Conservation (phyloP, 2,888 invertebrate species). For the Zhuqinia jingwanae region DNA sequence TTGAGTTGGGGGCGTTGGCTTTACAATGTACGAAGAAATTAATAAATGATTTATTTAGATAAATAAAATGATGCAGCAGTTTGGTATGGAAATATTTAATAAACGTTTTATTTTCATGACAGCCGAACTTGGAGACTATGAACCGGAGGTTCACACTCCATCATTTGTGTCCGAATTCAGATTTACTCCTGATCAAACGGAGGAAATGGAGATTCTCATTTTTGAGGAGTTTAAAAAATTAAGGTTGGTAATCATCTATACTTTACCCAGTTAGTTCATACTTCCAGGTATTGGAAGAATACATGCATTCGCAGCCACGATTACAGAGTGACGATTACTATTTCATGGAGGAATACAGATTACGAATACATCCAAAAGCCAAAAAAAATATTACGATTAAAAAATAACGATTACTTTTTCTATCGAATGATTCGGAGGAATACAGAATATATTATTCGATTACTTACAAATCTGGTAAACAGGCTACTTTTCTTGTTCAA, state of each 20-base stretch:
- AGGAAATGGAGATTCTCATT: slow-evolving; percentile 97
- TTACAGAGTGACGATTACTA: too few relatives aligned
- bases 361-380: too few relatives aligned
- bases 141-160: slow-evolving; percentile 94
- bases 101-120: slow-evolving; percentile 51
- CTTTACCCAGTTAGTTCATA: background rate
- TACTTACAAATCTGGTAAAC: too few relatives aligned
- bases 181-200: slow-evolving; percentile 97
- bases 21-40: slow-evolving; percentile 89
- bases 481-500: too few relatives aligned
- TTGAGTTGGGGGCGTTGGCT: slow-evolving; percentile 95
- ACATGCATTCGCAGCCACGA: too few relatives aligned
- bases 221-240: slow-evolving; percentile 94
- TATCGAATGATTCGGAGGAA: too few relatives aligned
- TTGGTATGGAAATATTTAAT: background rate
- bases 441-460: too few relatives aligned
- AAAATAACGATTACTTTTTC: too few relatives aligned
- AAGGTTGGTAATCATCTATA: too few relatives aligned
- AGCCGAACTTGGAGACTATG: slow-evolving; percentile 99
- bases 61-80: background rate
- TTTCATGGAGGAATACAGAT: too few relatives aligned
- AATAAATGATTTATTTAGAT: too few relatives aligned
- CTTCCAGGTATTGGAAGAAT: background rate
- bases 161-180: slow-evolving; percentile 98
- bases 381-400: too few relatives aligned